Percentiles rank a stretch among this genome's conserved stretches.
Conservation (phyloP, 2,113 vertebrate genomes). For the Osmerus eperlanus region DNA sequence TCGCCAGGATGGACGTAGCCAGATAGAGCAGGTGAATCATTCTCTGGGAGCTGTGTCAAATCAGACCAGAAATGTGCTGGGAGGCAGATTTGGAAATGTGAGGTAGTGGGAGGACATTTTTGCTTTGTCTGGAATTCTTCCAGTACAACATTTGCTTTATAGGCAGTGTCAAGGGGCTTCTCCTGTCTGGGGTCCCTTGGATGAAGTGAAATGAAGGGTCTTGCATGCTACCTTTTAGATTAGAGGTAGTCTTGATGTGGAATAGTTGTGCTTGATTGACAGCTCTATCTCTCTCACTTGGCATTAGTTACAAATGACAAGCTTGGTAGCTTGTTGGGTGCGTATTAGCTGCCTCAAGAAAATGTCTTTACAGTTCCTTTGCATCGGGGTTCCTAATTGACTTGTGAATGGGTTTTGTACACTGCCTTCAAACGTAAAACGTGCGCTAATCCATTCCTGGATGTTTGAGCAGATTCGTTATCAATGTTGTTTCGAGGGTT, state of each 20-base stretch:
- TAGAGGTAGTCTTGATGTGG: neutral
- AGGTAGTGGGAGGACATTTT: constrained; percentile 8
- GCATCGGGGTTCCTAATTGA: too few species aligned
- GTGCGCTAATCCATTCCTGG: too few species aligned
- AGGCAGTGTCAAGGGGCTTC: constrained; percentile 5
- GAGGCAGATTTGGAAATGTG: neutral
- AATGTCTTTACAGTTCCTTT: too few species aligned
- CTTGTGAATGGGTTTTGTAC: too few species aligned
- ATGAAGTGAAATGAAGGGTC: neutral
- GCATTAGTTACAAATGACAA: neutral
- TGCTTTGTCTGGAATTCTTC: constrained; percentile 9
- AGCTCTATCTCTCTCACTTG: neutral
- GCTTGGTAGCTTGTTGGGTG: too few species aligned
- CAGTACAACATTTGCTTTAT: neutral
- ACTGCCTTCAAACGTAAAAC: too few species aligned
- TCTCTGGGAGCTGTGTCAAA: constrained; percentile 17
- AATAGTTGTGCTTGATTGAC: constrained; percentile 12
- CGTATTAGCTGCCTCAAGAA: too few species aligned
- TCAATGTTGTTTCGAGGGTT: too few species aligned
- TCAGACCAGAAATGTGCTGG: constrained; percentile 20
- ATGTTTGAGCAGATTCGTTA: too few species aligned
- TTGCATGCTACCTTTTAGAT: constrained; percentile 10
- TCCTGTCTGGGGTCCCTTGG: constrained; percentile 11
- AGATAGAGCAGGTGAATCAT: constrained; percentile 40
- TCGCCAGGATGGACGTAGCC: constrained; percentile 16